Percentiles rank a stretch among this genome's conserved stretches.
These are phyloP conservation scores for Glomeris maerens DNA, from an alignment of 1,140 invertebrate genomes.

Conservation along the genomic window DNA sequence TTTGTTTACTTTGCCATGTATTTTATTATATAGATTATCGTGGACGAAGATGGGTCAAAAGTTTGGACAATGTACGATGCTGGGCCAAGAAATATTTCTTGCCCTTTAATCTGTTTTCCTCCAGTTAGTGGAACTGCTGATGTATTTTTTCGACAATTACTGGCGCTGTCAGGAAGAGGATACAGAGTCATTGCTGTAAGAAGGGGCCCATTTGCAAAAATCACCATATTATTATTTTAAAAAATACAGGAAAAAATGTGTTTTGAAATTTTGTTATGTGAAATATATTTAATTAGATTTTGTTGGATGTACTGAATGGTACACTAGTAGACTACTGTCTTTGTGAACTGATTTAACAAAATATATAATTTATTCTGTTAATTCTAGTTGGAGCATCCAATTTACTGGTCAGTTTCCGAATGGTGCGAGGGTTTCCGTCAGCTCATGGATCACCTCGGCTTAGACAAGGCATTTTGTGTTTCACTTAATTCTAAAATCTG, in stretches of 20 bases:
- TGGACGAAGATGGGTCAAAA: slow-evolving; percentile 29
- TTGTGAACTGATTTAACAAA: no score
- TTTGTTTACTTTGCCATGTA: slow-evolving; percentile 5
- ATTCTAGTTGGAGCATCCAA: slow-evolving; percentile 58
- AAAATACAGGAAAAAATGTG: no score
- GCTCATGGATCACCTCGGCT: slow-evolving; percentile 61
- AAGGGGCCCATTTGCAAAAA: no score
- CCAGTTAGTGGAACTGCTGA: slow-evolving; percentile 80
- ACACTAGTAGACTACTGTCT: no score
- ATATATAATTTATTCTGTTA: slow-evolving; percentile 7
- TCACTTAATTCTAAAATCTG: no score
- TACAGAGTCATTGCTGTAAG: slow-evolving; percentile 65
- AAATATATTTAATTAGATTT: no score
- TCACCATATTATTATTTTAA: no score
- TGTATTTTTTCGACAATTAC: slow-evolving; percentile 69
- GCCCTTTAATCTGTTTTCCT: slow-evolving; percentile 68
- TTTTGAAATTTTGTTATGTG: no score
- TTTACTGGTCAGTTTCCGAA: slow-evolving; percentile 74
- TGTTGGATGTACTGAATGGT: no score
- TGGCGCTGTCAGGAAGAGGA: slow-evolving; percentile 59
- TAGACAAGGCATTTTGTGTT: slow-evolving; percentile 43
- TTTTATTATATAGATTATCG: background rate
- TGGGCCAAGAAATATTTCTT: slow-evolving; percentile 59
- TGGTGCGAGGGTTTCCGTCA: slow-evolving; percentile 76
- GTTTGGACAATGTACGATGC: slow-evolving; percentile 79